Evolutionary conservation across 2,113 vertebrate genomes (phyloP), one percentile per base, ranked within the genome.

Genomic region (Parotia lawesii): DNA sequence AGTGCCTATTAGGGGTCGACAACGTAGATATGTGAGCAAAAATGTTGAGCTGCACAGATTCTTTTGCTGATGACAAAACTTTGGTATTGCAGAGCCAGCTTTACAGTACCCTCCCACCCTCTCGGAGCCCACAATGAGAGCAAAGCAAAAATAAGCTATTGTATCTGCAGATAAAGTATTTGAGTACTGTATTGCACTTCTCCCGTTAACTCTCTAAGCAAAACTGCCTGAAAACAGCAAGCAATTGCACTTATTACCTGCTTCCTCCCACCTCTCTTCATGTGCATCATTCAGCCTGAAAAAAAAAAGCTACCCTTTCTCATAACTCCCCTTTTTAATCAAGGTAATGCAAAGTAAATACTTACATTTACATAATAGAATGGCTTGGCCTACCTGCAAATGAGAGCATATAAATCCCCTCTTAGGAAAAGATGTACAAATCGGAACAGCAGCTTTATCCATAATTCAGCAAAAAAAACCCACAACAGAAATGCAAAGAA

Each of bases 101-200:
- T 54, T 77, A 88, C 54, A 79, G 29, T 38, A 51, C 33, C 85
- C 83, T 94, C 86, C 95, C 76, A 86, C 92, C 56, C 64, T 80
- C 47, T 44, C 54, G 38, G n/a, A 90, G 57, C 75, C 73, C 73
- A 92, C 88, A 92, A 42, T 0, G 2, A 92, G 56, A 56, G 60
- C 69, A 93, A 88, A 79, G 62, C 58, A 79, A 93, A 96, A 93
- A 72, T n/a, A 93, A 89, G 53, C 85, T 73, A 71, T 92, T 96
- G 86, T 84, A 75, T 86, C 57, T 51, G 29, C 70, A 80, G 71
- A 86, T 50, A 8, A 91, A 85, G 33, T 91, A 57, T 71, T 62
- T 78, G 76, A 85, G 67, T 14, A 42, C 19, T 72, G 47, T 38
- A 33, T 29, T 57, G 83, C 69, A 65, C 27, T 92, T 92, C 64